Evolutionary conservation across 2,797 vertebrate genomes (phyloP), one percentile per base, ranked within the genome.

Genomic region (Brachymystax lenok): DNA sequence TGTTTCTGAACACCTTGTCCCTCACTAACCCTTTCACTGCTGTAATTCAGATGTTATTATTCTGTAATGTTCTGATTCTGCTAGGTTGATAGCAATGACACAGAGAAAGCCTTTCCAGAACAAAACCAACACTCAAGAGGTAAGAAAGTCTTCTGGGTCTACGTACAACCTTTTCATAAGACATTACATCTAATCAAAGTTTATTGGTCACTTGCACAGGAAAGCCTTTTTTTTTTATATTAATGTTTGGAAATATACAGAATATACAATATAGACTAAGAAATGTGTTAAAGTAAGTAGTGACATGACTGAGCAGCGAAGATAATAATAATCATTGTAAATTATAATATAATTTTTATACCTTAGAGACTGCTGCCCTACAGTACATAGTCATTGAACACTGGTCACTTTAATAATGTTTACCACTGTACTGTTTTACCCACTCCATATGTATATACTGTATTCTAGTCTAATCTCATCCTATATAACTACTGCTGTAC

Each of bases 91-190:
- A 13, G 21, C 3, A 27, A 28, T 14, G 17, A 19, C 64, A 33
- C 27, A 28, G 64, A 67, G 28, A 81, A 50, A 76, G 71, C 76
- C 13, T 52, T 35, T 4, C 24, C 71, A 33, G 33, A 14, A 74
- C 17, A n/a, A 71, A 21, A 72, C 5, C 59, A 64, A 17, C 73
- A 24, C 30, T 74, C 74, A 35, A 69, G 28, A 46, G 70, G 73
- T 76, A 67, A 73, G 69, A 54, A 19, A 3, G 21, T 5, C 50
- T 21, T 10, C 59, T 8, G 63, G 59, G 8, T 12, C 8, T 12
- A 63, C 21, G 1, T 13, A 24, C 59, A 19, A 24, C 8, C 4
- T 24, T 24, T 63, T 24, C 8, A 8, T 4, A 10, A 63, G 59
- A 63, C 10, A 10, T 63, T 3, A 21, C 10, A 63, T 24, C 24